Evolutionary conservation across 1,140 invertebrate genomes (phyloP), one percentile per base, ranked within the genome.

Genomic region (Drosophila varians): DNA sequence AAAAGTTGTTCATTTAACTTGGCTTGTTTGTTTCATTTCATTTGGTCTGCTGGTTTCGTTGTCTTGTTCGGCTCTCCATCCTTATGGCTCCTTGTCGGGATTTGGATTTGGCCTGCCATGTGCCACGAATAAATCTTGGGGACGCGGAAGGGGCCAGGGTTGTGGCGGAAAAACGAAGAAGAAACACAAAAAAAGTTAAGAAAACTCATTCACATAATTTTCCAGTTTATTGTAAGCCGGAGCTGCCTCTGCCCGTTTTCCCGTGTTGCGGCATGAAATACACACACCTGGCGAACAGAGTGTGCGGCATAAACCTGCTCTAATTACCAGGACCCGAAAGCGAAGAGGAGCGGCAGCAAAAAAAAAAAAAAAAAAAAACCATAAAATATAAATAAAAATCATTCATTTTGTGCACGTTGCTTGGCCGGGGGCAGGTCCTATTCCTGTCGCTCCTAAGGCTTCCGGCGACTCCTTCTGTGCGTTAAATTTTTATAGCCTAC

Each of bases 311-410:
- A 86, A 86, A 86, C 73, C 82, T 77, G 77, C 65, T 77, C 82
- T 87, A 87, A 87, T 87, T 87, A 87, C 82, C 74, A 74, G 54
- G 47, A 11, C 40, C 57, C 45, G 6, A 31, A 42, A 36, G 25
- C 62, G 12, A 5, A 26, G 21, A 25, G 9, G 12, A 61, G 36
- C 36, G 36, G 36, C 34, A 36, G 4, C 2, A 6, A 36, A n/a
- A 7, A 36, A 36, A 36, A 36, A 36, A 36, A n/a, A 12, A 12
- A 62, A 56, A 64, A 55, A 57, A 58, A 64, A 52, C 74, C 82
- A 87, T 87, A 88, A 87, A 87, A 87, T 87, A 77, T 88, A 87
- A 87, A 87, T 88, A 87, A 87, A 87, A 87, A 88, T 87, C 82
- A 87, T 77, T 88, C 82, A 86, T 80, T 65, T 69, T 57, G 55